Conservation (phyloP, 2,888 invertebrate genomes). For the Listrodromus nycthemerus region DNA sequence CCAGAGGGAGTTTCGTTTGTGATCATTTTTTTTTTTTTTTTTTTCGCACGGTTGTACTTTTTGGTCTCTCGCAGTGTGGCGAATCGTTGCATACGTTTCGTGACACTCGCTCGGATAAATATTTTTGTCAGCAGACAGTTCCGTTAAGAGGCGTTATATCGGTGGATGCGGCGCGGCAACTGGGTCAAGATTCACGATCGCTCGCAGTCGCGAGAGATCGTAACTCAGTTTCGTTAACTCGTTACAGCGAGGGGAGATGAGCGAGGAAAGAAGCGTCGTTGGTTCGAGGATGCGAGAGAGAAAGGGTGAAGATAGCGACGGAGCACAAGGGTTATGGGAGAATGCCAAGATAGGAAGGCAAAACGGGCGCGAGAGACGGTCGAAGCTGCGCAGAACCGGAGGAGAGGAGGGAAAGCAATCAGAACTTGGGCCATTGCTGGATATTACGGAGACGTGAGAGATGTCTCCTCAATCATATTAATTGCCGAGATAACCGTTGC, state of each 20-base stretch:
- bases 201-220: conserved; percentile 60
- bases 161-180: conserved; percentile 26
- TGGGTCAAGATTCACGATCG: conserved; percentile 61
- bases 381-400: conserved; percentile 69
- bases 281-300: conserved; percentile 66
- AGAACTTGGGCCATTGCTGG: conserved; percentile 84
- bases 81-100: not conserved
- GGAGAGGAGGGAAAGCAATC: conserved; percentile 81
- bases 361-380: conserved; percentile 70
- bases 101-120: conserved; percentile 10
- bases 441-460: conserved; percentile 84
- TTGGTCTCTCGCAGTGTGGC: too few species aligned
- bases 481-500: conserved; percentile 84
- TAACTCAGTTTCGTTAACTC: conserved; percentile 75
- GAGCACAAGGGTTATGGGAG: conserved; percentile 78
- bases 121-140: not conserved
- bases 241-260: conserved; percentile 43
- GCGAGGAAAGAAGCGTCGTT: conserved; percentile 5
- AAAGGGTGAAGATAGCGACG: conserved; percentile 72
- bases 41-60: too few species aligned
- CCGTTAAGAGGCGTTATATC: not conserved
- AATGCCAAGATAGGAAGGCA: conserved; percentile 77
- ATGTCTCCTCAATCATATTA: conserved; percentile 85
- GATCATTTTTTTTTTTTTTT: too few species aligned
- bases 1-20: too few species aligned